Evolutionary conservation across 2,888 invertebrate species (phyloP), one percentile per base, ranked within the genome.

Genomic region (Drosophila subquinaria): DNA sequence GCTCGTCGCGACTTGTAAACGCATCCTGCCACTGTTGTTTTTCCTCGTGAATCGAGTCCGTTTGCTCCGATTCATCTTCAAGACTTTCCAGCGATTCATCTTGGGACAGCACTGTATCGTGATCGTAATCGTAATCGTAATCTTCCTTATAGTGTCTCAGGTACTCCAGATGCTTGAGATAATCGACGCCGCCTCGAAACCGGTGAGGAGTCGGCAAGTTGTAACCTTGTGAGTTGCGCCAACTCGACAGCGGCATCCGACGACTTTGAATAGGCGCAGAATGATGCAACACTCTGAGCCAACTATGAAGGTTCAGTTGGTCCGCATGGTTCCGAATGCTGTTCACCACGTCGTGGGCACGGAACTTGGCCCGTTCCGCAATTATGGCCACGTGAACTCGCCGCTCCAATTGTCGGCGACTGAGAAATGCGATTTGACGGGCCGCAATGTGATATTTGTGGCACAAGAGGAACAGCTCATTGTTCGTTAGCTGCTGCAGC

Each of bases 361-460:
- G 61, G 15, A 50, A 4, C 8, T 40, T 59, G 47, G 89, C 84
- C 0, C 76, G 59, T 13, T 84, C 85, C 4, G 33, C 48, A 47
- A 84, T 61, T 1, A 84, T 67, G 4, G 79, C 89, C 36, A 88
- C 59, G 8, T 76, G 79, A 15, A 84, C 42, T 8, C 60, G 51
- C 0, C 71, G 67, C 47, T 85, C 88, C 45, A 79, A 15, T 1
- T 64, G 35, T 0, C 72, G 64, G 0, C 84, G 73, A 11, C 48
- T 68, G 0, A 20, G 42, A 2, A 35, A 23, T 3, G 43, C 53
- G 4, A 66, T 35, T 0, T 43, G 40, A 1, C 30, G 38, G 8
- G 65, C 42, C 4, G 63, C 20, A 33, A 84, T 40, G 8, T 45
- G 13, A 20, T 72, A 67, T 1, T 42, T 56, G n/a, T 64, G 42